These are phyloP conservation scores for Pollachius pollachius DNA, from an alignment of 2,113 vertebrate genomes.

Conservation along the genomic window DNA sequence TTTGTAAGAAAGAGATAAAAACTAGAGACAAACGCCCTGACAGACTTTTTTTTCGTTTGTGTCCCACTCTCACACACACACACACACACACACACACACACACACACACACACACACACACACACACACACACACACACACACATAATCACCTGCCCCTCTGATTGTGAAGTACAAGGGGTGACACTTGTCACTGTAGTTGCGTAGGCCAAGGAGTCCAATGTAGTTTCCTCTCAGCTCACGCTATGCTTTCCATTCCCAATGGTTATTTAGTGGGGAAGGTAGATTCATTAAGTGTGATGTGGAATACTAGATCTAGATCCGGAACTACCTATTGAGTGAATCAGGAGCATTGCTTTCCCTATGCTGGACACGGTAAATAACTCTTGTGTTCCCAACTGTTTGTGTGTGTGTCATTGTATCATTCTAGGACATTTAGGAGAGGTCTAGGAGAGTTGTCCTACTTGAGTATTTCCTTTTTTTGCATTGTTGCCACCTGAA, in stretches of 20 bases:
- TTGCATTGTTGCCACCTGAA: no score
- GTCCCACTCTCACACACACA: conserved; percentile 18
- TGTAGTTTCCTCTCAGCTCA: conserved; percentile 24
- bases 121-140: conserved; percentile 28
- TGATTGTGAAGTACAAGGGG: conserved; percentile 52
- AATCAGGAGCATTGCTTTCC: conserved; percentile 34
- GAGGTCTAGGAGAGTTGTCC: no score
- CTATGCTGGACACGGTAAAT: conserved; percentile 67
- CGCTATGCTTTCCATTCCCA: conserved; percentile 17
- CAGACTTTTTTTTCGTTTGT: conserved; percentile 61
- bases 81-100: conserved; percentile 28
- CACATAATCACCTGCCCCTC: conserved; percentile 11
- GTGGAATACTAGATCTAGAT: conserved; percentile 35
- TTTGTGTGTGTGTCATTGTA: not conserved
- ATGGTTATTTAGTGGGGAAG: no score
- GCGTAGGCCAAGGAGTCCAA: conserved; percentile 39
- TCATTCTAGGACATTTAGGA: no score
- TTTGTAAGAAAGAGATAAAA: conserved; percentile 85
- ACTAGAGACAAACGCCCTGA: conserved; percentile 54
- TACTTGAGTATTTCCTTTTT: no score
- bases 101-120: conserved; percentile 17
- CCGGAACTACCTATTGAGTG: conserved; percentile 27
- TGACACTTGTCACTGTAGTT: conserved; percentile 60
- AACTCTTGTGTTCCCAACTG: not conserved
- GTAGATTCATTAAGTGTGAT: conserved; percentile 4